Evolutionary conservation across 2,113 vertebrate genomes (phyloP).

Genomic region (Megaceryle maxima): DNA sequence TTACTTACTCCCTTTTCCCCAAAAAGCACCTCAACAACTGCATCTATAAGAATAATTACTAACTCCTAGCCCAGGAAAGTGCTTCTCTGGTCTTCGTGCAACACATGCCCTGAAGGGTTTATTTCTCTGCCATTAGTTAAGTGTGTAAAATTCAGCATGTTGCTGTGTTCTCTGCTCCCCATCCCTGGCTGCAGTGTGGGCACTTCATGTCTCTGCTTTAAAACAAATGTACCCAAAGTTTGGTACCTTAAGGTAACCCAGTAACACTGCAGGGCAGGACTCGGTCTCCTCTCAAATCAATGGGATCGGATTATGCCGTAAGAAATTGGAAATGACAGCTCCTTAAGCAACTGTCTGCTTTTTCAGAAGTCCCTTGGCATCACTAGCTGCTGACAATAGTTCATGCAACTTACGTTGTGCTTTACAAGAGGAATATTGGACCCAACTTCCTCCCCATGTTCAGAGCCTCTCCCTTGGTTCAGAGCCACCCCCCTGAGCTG

Average conservation of each 20-base stretch:
- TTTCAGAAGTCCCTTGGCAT: background rate
- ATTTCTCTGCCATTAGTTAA: background rate
- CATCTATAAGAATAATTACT: background rate
- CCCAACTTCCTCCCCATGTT: background rate
- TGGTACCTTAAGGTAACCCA: background rate
- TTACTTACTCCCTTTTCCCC: background rate
- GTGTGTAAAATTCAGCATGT: background rate
- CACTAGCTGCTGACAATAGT: background rate
- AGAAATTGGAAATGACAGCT: background rate
- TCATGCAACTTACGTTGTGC: fast-evolving
- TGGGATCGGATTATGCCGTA: too few relatives aligned
- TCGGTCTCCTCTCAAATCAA: background rate
- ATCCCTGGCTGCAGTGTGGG: fast-evolving
- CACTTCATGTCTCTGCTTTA: background rate
- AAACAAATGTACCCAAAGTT: background rate
- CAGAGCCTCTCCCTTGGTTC: background rate
- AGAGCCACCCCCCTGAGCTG: background rate
- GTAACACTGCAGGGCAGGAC: background rate
- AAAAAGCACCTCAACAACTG: background rate
- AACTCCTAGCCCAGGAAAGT: background rate
- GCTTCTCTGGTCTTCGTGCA: background rate
- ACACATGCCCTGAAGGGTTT: background rate
- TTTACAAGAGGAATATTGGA: background rate
- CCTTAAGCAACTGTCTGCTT: background rate
- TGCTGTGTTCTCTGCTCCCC: background rate